These are phyloP conservation scores for Nesometra sesokonis DNA, from an alignment of 35 echinoderm and acorn worm species.

Conservation along the genomic window DNA sequence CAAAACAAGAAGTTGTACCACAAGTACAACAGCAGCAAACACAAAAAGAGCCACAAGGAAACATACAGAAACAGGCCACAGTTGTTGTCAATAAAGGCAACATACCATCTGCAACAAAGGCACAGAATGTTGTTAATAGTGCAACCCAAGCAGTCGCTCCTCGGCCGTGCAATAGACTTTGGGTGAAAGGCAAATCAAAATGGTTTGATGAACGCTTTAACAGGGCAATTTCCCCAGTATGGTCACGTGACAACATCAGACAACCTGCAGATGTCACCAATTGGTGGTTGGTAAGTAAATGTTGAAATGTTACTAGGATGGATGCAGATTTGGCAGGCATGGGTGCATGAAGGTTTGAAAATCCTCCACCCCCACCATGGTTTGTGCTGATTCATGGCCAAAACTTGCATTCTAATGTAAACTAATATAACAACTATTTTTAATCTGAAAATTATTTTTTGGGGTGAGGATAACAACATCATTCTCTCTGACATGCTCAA, in stretches of 20 bases:
- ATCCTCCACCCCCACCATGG: too few species aligned
- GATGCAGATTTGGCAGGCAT: too few species aligned
- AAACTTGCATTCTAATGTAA: too few species aligned
- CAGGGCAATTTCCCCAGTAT: conserved; percentile 5
- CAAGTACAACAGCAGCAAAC: background rate
- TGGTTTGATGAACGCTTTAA: conserved; percentile 48
- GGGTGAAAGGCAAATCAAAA: conserved; percentile 27
- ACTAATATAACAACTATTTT: too few species aligned
- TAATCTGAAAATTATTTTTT: too few species aligned
- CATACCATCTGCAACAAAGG: background rate
- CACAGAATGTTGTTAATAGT: background rate
- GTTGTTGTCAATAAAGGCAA: background rate
- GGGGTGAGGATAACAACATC: too few species aligned
- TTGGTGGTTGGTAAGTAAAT: conserved; percentile 46
- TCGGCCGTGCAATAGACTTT: conserved; percentile 15
- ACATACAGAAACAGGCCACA: background rate
- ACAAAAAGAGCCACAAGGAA: background rate
- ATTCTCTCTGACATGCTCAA: too few species aligned
- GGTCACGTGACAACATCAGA: conserved; percentile 24
- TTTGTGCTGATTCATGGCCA: too few species aligned
- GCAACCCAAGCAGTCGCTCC: background rate
- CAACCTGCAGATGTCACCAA: background rate
- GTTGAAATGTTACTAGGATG: too few species aligned
- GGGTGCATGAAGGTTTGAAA: too few species aligned
- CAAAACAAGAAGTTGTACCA: background rate